Conservation (phyloP, 2,113 vertebrate species). For the Hydropotes inermis region DNA sequence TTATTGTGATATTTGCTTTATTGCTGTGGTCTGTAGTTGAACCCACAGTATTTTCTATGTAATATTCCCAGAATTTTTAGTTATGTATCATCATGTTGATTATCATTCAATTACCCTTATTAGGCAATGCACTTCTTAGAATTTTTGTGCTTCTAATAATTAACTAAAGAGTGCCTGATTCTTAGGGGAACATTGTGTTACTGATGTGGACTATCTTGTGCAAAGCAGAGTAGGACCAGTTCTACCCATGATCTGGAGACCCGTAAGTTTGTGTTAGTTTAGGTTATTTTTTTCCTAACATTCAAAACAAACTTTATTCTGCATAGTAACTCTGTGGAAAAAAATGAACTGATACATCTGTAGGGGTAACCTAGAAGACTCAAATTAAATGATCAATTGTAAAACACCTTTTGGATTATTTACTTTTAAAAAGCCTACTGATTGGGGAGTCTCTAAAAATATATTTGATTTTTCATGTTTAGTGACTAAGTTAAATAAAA, state of each 20-base stretch:
- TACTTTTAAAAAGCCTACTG: neutral
- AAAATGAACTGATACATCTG: neutral
- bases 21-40: neutral
- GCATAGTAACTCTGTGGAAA: constrained; percentile 4
- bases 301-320: constrained; percentile 66
- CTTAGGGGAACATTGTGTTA: neutral
- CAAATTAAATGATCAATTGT: neutral
- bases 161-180: neutral
- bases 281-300: neutral
- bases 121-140: neutral
- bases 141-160: neutral
- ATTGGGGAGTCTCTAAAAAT: neutral
- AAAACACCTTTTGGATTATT: neutral
- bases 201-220: neutral
- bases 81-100: neutral
- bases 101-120: neutral
- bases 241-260: neutral
- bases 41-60: neutral
- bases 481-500: constrained; percentile 20
- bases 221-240: neutral
- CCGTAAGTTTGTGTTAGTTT: neutral
- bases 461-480: neutral
- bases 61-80: neutral
- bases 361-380: neutral
- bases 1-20: neutral